Conservation (phyloP, 2,888 invertebrate species). For the Trissoscelio sp. region DNA sequence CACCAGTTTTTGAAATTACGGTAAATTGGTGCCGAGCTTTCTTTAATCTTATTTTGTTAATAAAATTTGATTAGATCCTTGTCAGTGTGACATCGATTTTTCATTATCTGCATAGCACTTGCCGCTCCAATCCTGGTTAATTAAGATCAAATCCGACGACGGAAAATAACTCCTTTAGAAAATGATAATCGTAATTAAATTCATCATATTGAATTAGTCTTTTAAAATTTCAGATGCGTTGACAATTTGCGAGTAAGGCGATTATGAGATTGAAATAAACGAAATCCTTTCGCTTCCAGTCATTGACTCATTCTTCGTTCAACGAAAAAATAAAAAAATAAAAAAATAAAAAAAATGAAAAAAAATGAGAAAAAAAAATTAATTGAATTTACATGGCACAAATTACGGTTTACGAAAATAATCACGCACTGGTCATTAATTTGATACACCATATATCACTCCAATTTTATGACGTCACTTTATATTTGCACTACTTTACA, state of each 20-base stretch:
- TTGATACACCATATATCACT: not conserved
- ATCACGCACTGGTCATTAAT: slow-evolving; percentile 6
- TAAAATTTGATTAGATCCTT: slow-evolving; percentile 15
- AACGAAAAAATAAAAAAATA: no score
- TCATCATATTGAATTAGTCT: not conserved
- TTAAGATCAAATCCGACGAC: slow-evolving; percentile 29
- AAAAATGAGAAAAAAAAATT: no score
- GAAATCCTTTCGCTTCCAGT: no score
- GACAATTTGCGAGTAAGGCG: not conserved
- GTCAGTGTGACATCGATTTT: slow-evolving; percentile 21
- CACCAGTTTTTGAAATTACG: not conserved
- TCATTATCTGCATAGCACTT: slow-evolving; percentile 22
- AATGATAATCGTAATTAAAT: slow-evolving; percentile 24
- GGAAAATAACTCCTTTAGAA: slow-evolving; percentile 6
- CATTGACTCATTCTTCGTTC: no score
- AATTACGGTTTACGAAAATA: no score
- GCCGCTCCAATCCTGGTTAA: slow-evolving; percentile 16
- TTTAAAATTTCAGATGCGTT: not conserved
- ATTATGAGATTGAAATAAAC: not conserved
- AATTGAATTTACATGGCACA: no score
- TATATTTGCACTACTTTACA: slow-evolving; percentile 2
- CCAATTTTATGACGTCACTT: slow-evolving; percentile 9
- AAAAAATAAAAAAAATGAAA: no score
- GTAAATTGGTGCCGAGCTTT: not conserved
- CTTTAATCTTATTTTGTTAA: slow-evolving; percentile 31